Conservation (phyloP, 2,888 invertebrate genomes). For the Agrilus cyanescens region DNA sequence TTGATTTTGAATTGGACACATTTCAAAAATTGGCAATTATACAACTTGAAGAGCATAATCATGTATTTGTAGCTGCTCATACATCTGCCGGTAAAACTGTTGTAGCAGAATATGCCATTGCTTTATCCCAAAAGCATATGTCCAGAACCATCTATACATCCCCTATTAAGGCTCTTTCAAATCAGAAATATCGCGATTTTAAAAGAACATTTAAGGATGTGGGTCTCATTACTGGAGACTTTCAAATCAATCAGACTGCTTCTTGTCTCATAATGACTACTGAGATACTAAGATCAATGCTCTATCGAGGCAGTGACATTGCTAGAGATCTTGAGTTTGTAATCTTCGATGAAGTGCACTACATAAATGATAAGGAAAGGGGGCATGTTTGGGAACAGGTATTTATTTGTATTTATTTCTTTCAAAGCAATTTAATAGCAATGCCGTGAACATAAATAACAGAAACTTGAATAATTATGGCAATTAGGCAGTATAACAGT, state of each 20-base stretch:
- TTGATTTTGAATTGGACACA: slow-evolving; percentile 86
- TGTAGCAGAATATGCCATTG: slow-evolving; percentile 98
- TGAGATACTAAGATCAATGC: slow-evolving; percentile 93
- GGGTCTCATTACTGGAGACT: slow-evolving; percentile 87
- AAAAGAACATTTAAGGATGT: slow-evolving; percentile 85
- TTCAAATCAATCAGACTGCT: slow-evolving; percentile 88
- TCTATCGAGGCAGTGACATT: slow-evolving; percentile 89
- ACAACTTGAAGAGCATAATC: slow-evolving; percentile 84
- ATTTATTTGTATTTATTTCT: neutral
- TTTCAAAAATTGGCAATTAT: slow-evolving; percentile 97
- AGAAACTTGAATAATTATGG: no score
- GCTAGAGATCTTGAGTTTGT: slow-evolving; percentile 96
- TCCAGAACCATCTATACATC: slow-evolving; percentile 95
- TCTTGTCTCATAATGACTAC: slow-evolving; percentile 98
- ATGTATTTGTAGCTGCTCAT: slow-evolving; percentile 97
- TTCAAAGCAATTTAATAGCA: no score
- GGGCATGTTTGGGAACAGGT: slow-evolving; percentile 99
- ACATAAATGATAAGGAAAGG: slow-evolving; percentile 81
- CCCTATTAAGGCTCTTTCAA: slow-evolving; percentile 96
- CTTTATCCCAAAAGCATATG: slow-evolving; percentile 83
- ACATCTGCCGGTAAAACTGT: slow-evolving; percentile 99
- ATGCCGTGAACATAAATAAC: no score
- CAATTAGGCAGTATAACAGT: no score
- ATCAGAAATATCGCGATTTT: slow-evolving; percentile 98
- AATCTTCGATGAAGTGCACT: slow-evolving; percentile 98